These are phyloP conservation scores for Dipodomys ordii DNA, from an alignment of 2,113 vertebrate species.

Conservation along the genomic window DNA sequence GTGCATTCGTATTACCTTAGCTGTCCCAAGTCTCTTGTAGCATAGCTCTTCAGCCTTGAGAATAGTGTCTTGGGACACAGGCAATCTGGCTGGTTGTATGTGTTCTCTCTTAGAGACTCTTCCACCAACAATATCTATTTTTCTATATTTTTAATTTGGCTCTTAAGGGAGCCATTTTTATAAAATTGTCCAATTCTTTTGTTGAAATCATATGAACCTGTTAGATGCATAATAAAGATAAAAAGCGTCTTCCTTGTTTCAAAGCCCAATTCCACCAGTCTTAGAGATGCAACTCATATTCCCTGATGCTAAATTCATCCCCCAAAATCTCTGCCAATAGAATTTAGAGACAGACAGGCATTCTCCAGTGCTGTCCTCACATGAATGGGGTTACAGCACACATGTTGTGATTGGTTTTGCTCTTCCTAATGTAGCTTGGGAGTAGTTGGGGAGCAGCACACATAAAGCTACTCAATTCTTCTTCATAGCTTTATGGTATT, in stretches of 20 bases:
- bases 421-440: neutral
- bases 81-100: neutral
- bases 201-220: neutral
- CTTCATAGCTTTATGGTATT: neutral
- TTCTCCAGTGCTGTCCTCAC: neutral
- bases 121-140: neutral
- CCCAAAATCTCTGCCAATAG: neutral
- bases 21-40: neutral
- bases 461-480: neutral
- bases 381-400: neutral
- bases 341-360: neutral
- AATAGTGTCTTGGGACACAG: neutral
- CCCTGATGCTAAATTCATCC: neutral
- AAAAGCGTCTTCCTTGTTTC: neutral
- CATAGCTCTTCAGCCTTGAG: neutral
- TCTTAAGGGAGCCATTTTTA: neutral
- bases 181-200: neutral
- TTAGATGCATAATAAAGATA: neutral
- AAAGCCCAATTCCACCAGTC: neutral
- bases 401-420: neutral
- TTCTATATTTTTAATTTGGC: neutral
- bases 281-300: neutral
- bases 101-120: neutral
- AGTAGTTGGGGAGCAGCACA: neutral
- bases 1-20: neutral